A percentile compares a stretch with the other conserved stretches of the same genome.
Evolutionary conservation across 2,888 invertebrate species (phyloP).

Genomic region (Terebella lapidaria): DNA sequence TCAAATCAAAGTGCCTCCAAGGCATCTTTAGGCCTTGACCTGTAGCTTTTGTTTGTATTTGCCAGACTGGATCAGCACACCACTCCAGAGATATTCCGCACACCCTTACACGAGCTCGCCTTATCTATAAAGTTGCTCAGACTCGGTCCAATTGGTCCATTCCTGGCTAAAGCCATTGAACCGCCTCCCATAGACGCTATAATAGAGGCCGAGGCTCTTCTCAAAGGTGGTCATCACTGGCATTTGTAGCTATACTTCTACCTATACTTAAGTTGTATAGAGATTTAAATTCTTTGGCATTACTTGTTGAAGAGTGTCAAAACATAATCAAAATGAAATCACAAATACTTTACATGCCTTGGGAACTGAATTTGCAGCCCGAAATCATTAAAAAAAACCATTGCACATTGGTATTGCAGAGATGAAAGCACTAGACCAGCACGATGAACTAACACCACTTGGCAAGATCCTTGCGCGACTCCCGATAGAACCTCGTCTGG

Average conservation of each 20-base stretch:
- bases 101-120: conserved; percentile 90
- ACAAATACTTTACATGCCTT: too few relatives aligned
- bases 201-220: conserved; percentile 87
- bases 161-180: conserved; percentile 86
- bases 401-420: too few relatives aligned
- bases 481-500: conserved; percentile 92
- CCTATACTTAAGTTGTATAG: too few relatives aligned
- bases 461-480: conserved; percentile 89
- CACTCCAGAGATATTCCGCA: conserved; percentile 96
- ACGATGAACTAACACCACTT: conserved; percentile 85
- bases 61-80: conserved; percentile 67
- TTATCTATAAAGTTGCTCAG: conserved; percentile 84
- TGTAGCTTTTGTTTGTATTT: too few relatives aligned
- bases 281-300: too few relatives aligned
- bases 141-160: conserved; percentile 87
- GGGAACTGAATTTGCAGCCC: too few relatives aligned
- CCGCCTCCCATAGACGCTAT: conserved; percentile 97
- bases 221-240: conserved; percentile 50
- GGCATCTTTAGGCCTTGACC: too few relatives aligned
- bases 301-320: too few relatives aligned
- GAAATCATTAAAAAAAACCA: too few relatives aligned
- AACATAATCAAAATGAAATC: too few relatives aligned
- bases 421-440: conserved; percentile 82
- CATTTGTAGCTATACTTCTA: too few relatives aligned
- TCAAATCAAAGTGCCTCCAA: too few relatives aligned